Percentiles rank a stretch among this genome's conserved stretches.
phyloP scores from a whole-genome alignment of 1,140 invertebrate species.

The Trissolcus basalis region DNA sequence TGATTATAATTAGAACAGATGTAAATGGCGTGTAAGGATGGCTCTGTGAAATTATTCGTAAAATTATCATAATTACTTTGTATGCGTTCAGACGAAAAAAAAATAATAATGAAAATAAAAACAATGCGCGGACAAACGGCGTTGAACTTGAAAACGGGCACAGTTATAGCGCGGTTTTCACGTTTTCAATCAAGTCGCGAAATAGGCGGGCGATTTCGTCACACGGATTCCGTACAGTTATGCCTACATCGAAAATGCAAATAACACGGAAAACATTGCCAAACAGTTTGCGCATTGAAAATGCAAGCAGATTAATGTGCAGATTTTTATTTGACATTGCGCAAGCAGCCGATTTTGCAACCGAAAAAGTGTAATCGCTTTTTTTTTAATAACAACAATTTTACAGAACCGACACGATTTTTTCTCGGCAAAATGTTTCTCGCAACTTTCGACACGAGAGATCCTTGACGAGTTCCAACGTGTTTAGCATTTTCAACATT shows the following conservation, averaged over 20 bases:
- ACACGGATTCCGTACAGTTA: slow-evolving; percentile 15
- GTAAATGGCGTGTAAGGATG: slow-evolving; percentile 22
- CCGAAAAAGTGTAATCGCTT: not conserved
- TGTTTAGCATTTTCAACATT: slow-evolving; percentile 38
- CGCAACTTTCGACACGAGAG: not conserved
- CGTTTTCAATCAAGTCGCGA: not conserved
- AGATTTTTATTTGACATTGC: slow-evolving; percentile 16
- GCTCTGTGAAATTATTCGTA: slow-evolving; percentile 18
- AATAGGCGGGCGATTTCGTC: slow-evolving; percentile 13
- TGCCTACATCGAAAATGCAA: slow-evolving; percentile 26
- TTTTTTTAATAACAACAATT: not conserved
- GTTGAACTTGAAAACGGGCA: slow-evolving; percentile 16
- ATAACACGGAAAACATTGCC: slow-evolving; percentile 38
- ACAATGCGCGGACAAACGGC: slow-evolving; percentile 3
- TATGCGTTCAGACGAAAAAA: no score
- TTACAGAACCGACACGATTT: not conserved
- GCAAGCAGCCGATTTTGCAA: slow-evolving; percentile 7
- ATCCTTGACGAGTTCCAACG: slow-evolving; percentile 30
- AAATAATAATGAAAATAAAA: no score
- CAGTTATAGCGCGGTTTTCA: not conserved
- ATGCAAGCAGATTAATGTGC: slow-evolving; percentile 33
- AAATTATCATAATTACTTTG: slow-evolving; percentile 15
- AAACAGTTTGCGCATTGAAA: slow-evolving; percentile 27
- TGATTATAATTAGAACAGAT: slow-evolving; percentile 23
- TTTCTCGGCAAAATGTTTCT: not conserved